A percentile compares a stretch with the other conserved stretches of the same genome.
phyloP scores from a whole-genome alignment of 2,797 vertebrate genomes.

The Eleutherodactylus coqui region DNA sequence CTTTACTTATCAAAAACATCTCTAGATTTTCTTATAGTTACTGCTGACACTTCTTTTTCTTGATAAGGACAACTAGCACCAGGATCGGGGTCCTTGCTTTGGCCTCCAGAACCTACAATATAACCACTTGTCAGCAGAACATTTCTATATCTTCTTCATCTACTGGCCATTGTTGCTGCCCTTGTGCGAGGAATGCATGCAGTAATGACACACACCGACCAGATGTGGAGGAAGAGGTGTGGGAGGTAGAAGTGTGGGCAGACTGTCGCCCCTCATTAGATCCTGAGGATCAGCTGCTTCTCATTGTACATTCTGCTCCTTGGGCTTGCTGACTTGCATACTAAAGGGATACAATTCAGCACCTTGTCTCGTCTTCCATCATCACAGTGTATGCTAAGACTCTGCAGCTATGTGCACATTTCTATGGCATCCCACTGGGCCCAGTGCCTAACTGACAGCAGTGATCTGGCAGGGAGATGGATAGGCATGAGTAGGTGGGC shows the following conservation, averaged over 20 bases:
- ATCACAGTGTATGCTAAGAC: constrained; percentile 65
- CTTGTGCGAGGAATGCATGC: neutral
- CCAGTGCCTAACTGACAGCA: constrained; percentile 77
- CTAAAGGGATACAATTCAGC: constrained; percentile 64
- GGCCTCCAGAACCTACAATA: neutral
- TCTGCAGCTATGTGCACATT: constrained; percentile 69
- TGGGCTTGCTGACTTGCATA: constrained; percentile 67
- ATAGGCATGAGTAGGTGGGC: constrained; percentile 77
- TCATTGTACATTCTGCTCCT: constrained; percentile 55
- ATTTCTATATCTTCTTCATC: neutral
- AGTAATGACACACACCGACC: constrained; percentile 25
- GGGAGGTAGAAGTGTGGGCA: constrained; percentile 50
- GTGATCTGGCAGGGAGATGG: constrained; percentile 76
- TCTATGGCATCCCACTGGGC: constrained; percentile 71
- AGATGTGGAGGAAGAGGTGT: constrained; percentile 55
- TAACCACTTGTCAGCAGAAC: neutral
- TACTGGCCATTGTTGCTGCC: neutral
- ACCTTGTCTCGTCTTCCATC: constrained; percentile 61
- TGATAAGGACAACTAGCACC: neutral
- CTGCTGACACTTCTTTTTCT: neutral
- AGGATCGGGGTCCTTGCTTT: neutral
- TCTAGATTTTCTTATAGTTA: too few relatives aligned
- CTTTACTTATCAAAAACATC: too few relatives aligned
- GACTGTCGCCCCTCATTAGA: constrained; percentile 20
- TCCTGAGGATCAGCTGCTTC: constrained; percentile 22